Evolutionary conservation across 2,888 invertebrate genomes (phyloP), one percentile per base, ranked within the genome.

Genomic region (Aquatica leii): DNA sequence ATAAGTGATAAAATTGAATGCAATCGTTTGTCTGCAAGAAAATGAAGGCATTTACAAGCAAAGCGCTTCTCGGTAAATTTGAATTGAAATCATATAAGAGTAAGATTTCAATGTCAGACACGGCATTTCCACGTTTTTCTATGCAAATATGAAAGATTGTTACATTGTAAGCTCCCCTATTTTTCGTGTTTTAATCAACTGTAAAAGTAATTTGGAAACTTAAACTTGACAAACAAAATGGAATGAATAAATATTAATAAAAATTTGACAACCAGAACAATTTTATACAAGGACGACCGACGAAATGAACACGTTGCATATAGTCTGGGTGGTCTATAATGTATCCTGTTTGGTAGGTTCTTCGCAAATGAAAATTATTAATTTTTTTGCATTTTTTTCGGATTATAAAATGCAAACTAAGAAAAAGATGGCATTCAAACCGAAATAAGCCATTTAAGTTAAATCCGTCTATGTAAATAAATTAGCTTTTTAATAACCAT

Each of bases 1-100:
- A 58, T 51, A 59, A 56, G 40, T 57, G 73, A 75, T 78, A 78
- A 79, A 78, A 79, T 68, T 76, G 72, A 73, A 74, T 74, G 75
- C 74, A 73, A 74, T 74, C 71, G 72, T 77, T 76, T 73, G 76
- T 76, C 76, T 77, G 75, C 70, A 67, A 66, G 75, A 69, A 77
- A 78, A 79, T 78, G 79, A 78, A 75, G 78, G 74, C 78, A 79
- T 80, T 80, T 72, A 72, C 71, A 78, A 68, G 77, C 80, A 76
- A 76, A 78, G 72, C 73, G 75, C 74, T 74, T 64, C 69, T 68
- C 72, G 71, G 74, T 73, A 75, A 76, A 76, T 76, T 75, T 75
- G 71, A 74, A 70, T 65, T 65, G 67, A 59, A 65, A 60, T 60
- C 54, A 67, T 62, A 68, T 64, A 65, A 49, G 60, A 66, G 68